A percentile compares a stretch with the other conserved stretches of the same genome.
Conservation (phyloP, 2,888 invertebrate genomes). For the Phalera bucephala region DNA sequence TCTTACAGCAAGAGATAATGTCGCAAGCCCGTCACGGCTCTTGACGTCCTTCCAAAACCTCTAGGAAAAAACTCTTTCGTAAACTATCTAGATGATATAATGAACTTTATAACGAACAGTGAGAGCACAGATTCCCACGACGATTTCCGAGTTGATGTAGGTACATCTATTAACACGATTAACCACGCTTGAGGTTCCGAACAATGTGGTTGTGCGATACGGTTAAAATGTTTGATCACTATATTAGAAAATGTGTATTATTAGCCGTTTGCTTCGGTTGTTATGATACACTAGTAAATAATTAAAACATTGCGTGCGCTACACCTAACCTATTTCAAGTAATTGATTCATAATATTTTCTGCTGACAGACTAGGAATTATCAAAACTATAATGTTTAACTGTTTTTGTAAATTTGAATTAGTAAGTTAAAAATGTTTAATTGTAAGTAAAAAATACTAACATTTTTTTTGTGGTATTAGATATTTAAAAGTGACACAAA, state of each 20-base stretch:
- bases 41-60: conserved; percentile 57
- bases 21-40: conserved; percentile 57
- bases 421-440: too few species aligned
- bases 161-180: conserved; percentile 63
- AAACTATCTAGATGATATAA: conserved; percentile 32
- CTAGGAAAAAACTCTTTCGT: conserved; percentile 53
- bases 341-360: background rate
- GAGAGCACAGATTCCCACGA: conserved; percentile 33
- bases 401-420: too few species aligned
- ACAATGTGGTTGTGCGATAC: conserved; percentile 41
- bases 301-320: background rate
- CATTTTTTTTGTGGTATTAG: too few species aligned
- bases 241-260: conserved; percentile 29
- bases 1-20: conserved; percentile 31
- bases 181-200: conserved; percentile 59
- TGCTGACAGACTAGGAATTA: too few species aligned
- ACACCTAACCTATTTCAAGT: background rate
- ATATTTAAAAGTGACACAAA: too few species aligned
- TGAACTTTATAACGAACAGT: conserved; percentile 28
- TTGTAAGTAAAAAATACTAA: too few species aligned
- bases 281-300: background rate
- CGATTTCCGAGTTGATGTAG: conserved; percentile 20
- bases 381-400: too few species aligned
- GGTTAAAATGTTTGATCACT: conserved; percentile 36
- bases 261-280: conserved; percentile 17